A percentile compares a stretch with the other conserved stretches of the same genome.
Conservation (phyloP, 2,888 invertebrate genomes). For the Cantharis nigra region DNA sequence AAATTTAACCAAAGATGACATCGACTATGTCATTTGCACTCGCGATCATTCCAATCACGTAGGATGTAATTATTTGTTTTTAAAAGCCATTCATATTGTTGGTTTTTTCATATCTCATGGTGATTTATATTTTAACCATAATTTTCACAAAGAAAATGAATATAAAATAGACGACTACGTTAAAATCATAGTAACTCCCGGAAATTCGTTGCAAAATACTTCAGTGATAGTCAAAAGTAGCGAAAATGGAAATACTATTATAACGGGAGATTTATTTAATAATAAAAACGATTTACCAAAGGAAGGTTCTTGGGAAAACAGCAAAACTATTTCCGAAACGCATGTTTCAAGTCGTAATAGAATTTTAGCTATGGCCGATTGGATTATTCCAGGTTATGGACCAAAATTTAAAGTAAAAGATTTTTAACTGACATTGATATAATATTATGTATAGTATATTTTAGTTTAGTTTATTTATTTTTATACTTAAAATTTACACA, state of each 20-base stretch:
- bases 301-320: constrained; percentile 37
- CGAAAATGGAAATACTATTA: constrained; percentile 65
- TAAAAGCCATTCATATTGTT: constrained; percentile 80
- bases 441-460: too few relatives aligned
- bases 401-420: not conserved
- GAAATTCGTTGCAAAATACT: constrained; percentile 88
- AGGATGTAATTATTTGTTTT: constrained; percentile 91
- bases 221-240: constrained; percentile 75
- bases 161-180: constrained; percentile 69
- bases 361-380: not conserved
- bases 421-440: not conserved
- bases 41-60: constrained; percentile 95
- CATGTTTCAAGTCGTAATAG: not conserved
- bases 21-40: constrained; percentile 80
- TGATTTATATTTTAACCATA: constrained; percentile 71
- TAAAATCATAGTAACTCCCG: constrained; percentile 81
- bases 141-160: constrained; percentile 63
- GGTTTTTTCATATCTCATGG: constrained; percentile 74
- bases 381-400: not conserved
- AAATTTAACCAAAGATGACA: constrained; percentile 62
- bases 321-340: not conserved
- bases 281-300: constrained; percentile 76
- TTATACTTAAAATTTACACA: too few relatives aligned
- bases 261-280: constrained; percentile 92
- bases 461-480: too few relatives aligned